Percentiles rank a stretch among this genome's conserved stretches.
These are phyloP conservation scores for Falco biarmicus DNA, from an alignment of 2,797 vertebrate species.

Conservation along the genomic window DNA sequence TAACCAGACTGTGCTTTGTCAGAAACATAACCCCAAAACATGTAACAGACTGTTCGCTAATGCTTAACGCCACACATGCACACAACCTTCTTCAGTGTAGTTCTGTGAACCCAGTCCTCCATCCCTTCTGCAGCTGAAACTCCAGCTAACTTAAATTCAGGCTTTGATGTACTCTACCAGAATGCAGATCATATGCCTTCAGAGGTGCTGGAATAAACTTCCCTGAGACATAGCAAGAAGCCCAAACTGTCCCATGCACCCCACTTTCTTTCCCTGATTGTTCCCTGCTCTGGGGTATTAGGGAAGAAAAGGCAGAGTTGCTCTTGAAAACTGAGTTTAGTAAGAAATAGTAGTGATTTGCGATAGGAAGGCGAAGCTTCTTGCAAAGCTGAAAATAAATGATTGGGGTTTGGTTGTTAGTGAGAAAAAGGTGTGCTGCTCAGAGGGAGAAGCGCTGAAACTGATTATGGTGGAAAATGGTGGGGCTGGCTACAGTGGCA, in stretches of 20 bases:
- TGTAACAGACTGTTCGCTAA: conserved; percentile 65
- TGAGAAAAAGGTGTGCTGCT: background rate
- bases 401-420: background rate
- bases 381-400: background rate
- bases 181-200: background rate
- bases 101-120: conserved; percentile 44
- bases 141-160: background rate
- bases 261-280: background rate
- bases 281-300: background rate
- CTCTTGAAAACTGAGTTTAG: background rate
- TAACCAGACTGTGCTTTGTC: conserved; percentile 64
- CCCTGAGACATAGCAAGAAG: background rate
- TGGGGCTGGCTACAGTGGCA: background rate
- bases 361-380: background rate
- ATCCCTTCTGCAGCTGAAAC: conserved; percentile 58
- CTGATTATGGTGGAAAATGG: background rate
- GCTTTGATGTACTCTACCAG: background rate
- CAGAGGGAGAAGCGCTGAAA: background rate
- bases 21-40: conserved; percentile 71
- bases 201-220: background rate
- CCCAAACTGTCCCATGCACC: background rate
- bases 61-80: conserved; percentile 61
- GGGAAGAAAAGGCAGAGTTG: background rate
- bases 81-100: conserved; percentile 24
- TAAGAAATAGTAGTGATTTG: background rate